Conservation (phyloP, 2,888 invertebrate species). For the Drosophila rubida region DNA sequence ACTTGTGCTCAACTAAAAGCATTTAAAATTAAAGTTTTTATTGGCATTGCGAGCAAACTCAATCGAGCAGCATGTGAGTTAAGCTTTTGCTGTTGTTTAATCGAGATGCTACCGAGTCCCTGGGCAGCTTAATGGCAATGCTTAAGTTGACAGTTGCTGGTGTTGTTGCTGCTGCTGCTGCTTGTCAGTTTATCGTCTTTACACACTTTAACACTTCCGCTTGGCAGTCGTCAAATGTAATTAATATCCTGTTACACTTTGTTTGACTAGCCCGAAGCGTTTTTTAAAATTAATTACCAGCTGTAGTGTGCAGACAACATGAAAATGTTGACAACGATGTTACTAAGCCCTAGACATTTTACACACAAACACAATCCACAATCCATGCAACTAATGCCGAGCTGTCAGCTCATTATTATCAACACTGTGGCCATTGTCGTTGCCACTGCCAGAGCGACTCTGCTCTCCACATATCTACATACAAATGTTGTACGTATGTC, state of each 20-base stretch:
- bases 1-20: not conserved
- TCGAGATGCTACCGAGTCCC: conserved; percentile 26
- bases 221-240: conserved; percentile 76
- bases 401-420: conserved; percentile 80
- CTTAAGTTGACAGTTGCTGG: conserved; percentile 21
- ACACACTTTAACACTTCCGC: conserved; percentile 76
- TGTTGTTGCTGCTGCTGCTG: conserved; percentile 13
- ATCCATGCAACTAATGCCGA: conserved; percentile 74
- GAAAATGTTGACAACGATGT: conserved; percentile 76
- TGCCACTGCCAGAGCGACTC: conserved; percentile 24
- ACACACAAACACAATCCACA: conserved; percentile 63
- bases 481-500: conserved; percentile 10
- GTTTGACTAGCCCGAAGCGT: conserved; percentile 75
- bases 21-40: not conserved
- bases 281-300: conserved; percentile 78
- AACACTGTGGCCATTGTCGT: conserved; percentile 65
- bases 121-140: conserved; percentile 5
- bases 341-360: conserved; percentile 78
- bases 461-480: conserved; percentile 16
- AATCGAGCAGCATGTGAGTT: conserved; percentile 17
- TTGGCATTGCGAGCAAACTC: conserved; percentile 5
- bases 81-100: conserved; percentile 20
- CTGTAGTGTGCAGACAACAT: conserved; percentile 60
- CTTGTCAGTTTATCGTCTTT: conserved; percentile 64
- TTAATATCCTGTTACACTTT: conserved; percentile 76